Evolutionary conservation across 2,797 vertebrate species (phyloP).

Genomic region (Argentina silus): DNA sequence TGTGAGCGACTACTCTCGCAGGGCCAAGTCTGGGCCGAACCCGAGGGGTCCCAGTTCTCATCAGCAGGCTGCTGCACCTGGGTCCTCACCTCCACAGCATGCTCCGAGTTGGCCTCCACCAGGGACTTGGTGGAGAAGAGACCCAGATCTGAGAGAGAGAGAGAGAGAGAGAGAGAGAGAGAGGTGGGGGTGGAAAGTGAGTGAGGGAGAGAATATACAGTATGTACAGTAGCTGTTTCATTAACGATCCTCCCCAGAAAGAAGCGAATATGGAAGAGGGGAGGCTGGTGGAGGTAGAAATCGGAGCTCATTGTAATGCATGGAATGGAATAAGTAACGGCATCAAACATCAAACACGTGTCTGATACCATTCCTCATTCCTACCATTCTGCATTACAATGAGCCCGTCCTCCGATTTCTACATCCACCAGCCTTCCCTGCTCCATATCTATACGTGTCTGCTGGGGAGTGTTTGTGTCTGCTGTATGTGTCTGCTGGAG

Average conservation of each 20-base stretch:
- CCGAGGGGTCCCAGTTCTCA: conserved; percentile 80
- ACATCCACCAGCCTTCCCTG: too few species aligned
- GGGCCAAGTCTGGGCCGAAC: conserved; percentile 81
- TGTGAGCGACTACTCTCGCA: conserved; percentile 84
- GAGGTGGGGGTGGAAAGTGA: background rate
- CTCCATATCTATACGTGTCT: background rate
- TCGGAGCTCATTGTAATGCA: too few species aligned
- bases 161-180: background rate
- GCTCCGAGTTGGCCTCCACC: conserved; percentile 81
- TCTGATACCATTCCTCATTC: too few species aligned
- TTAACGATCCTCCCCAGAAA: too few species aligned
- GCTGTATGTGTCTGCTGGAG: too few species aligned
- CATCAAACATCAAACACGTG: too few species aligned
- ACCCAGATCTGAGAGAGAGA: conserved; percentile 51
- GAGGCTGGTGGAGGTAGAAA: too few species aligned
- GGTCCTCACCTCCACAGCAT: conserved; percentile 82
- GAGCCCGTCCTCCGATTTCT: too few species aligned
- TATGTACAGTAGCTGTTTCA: background rate
- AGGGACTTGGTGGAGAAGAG: conserved; percentile 83
- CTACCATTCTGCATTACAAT: too few species aligned
- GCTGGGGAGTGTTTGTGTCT: too few species aligned
- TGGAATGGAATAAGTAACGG: too few species aligned
- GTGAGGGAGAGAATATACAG: background rate
- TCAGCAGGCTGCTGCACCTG: conserved; percentile 85
- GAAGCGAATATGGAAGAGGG: too few species aligned